phyloP scores from a whole-genome alignment of 2,113 vertebrate species.

The Plotosus lineatus region DNA sequence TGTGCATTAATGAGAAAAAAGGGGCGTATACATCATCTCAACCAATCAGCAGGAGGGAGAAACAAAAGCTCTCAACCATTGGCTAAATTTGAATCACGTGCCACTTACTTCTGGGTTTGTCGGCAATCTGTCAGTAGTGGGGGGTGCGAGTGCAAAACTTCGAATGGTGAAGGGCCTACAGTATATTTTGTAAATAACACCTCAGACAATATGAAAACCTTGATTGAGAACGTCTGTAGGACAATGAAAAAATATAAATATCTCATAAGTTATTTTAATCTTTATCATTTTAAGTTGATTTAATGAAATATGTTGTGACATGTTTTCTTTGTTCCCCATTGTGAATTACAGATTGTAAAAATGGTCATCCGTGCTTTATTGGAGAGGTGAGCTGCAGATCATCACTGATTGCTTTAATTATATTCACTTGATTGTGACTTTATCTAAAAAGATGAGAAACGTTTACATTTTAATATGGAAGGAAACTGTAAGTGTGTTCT shows the following conservation, averaged over 20 bases:
- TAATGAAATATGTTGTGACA: not conserved
- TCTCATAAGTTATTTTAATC: too few species aligned
- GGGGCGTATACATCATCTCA: too few species aligned
- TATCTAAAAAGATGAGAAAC: not conserved
- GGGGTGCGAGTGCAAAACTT: too few species aligned
- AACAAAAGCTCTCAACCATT: too few species aligned
- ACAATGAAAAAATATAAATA: not conserved
- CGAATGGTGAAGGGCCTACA: too few species aligned
- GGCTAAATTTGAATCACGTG: too few species aligned
- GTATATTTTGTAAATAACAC: too few species aligned
- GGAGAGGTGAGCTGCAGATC: conserved; percentile 58
- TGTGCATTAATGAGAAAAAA: too few species aligned
- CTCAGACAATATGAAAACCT: too few species aligned
- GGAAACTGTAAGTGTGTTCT: not conserved
- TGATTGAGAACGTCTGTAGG: not conserved
- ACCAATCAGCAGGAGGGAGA: too few species aligned
- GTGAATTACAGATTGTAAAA: conserved; percentile 60
- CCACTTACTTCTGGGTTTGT: too few species aligned
- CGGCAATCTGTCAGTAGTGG: too few species aligned
- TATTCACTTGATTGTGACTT: not conserved
- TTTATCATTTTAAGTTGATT: not conserved
- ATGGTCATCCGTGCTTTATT: conserved; percentile 60
- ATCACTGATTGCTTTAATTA: not conserved
- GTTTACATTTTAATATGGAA: not conserved
- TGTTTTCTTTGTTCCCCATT: not conserved